Evolutionary conservation across 2,888 invertebrate species (phyloP), one percentile per base, ranked within the genome.

Genomic region (Leucoma salicis): DNA sequence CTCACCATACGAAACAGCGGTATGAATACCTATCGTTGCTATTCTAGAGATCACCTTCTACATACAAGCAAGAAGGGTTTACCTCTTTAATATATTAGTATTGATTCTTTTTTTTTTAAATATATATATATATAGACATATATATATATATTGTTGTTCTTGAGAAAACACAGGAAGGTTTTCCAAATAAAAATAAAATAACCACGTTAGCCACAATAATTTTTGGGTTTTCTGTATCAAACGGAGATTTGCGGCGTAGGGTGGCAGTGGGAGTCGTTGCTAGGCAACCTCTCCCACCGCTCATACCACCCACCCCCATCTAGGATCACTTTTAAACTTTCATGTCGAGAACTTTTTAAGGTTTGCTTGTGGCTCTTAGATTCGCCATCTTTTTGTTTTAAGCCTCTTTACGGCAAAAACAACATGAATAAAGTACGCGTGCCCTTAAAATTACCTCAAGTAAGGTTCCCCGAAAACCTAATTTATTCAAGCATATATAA

Each of bases 321-420:
- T 65, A 72, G 73, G 80, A 86, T 85, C 87, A 87, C 88, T 89
- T 89, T 89, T 89, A 88, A 89, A 89, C 88, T 89, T 89, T 88
- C 86, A 88, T 87, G 86, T 84, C 82, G 82, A 77, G 82, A 88
- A 88, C 82, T 88, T 88, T 85, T 87, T 82, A 85, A 85, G 86
- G 82, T 84, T 86, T 83, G 78, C 84, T 81, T 80, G 85, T 76
- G 84, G 85, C 80, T 82, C 79, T 80, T 70, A 71, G 80, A 77
- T 75, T 80, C 81, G 69, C 70, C 76, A 73, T 80, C 78, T 85
- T 85, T 82, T 84, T 84, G 78, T 86, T 82, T 78, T 75, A 71
- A 78, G 74, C 72, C 71, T 70, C 74, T 77, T 78, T 74, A 54
- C 57, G 57, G 60, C 53, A 66, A 72, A 73, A 74, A 76, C 71